Evolutionary conservation across 2,113 vertebrate species (phyloP).

Genomic region (Climacteris rufus): DNA sequence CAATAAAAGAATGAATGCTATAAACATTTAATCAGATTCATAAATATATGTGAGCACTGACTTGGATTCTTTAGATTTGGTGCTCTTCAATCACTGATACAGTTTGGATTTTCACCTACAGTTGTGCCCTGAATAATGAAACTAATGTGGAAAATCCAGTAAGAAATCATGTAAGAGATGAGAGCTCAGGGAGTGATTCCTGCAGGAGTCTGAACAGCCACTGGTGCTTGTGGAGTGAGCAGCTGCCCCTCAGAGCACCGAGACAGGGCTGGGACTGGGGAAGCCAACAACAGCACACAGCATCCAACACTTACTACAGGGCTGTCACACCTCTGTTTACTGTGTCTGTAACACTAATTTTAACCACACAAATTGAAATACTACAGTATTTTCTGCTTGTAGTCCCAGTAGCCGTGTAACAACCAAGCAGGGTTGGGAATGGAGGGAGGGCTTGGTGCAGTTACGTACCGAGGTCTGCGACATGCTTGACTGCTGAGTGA

Average conservation of each 20-base stretch:
- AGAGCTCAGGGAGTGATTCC: background rate
- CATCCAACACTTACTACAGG: background rate
- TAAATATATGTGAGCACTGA: background rate
- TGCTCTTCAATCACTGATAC: background rate
- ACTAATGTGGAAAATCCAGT: background rate
- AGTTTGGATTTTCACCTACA: background rate
- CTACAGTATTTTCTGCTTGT: too few relatives aligned
- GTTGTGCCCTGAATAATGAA: background rate
- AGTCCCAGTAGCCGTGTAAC: background rate
- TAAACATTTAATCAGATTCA: background rate
- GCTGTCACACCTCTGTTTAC: background rate
- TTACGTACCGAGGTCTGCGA: conserved; percentile 86
- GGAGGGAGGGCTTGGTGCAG: conserved; percentile 28
- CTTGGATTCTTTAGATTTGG: background rate
- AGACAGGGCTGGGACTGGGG: background rate
- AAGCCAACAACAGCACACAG: background rate
- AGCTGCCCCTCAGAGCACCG: background rate
- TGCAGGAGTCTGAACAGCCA: background rate
- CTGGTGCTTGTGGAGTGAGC: background rate
- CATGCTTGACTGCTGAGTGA: conserved; percentile 82
- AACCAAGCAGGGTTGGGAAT: background rate
- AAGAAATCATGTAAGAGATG: background rate
- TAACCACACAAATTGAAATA: background rate
- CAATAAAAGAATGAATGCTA: background rate
- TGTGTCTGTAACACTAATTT: background rate